Conservation (phyloP, 1,140 invertebrate genomes). For the Teleopsis dalmanni region DNA sequence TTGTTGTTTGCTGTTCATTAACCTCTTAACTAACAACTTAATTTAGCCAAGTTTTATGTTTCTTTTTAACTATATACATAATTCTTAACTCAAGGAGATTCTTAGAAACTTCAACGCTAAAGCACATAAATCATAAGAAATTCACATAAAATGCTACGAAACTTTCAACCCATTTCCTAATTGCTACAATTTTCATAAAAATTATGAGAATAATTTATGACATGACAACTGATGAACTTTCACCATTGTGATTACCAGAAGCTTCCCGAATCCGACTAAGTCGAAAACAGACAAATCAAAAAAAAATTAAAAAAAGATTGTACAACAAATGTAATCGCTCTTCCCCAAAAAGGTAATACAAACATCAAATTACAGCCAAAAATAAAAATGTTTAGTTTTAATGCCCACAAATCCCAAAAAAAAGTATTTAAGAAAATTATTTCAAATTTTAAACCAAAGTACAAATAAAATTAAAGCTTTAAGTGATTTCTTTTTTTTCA, state of each 20-base stretch:
- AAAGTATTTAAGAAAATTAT: too few species aligned
- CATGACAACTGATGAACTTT: constrained; percentile 9
- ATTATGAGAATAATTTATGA: constrained; percentile 2
- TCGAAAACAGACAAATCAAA: neutral
- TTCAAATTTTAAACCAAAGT: too few species aligned
- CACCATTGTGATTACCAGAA: neutral
- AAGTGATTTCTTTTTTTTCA: too few species aligned
- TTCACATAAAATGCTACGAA: neutral
- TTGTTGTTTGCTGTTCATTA: too few species aligned
- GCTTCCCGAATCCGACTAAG: neutral
- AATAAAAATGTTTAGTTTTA: neutral
- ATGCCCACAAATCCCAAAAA: neutral
- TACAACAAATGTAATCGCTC: neutral
- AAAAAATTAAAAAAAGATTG: neutral
- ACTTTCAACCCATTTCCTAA: constrained; percentile 3
- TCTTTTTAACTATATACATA: too few species aligned
- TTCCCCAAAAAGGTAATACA: constrained; percentile 1
- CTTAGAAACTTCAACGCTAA: too few species aligned
- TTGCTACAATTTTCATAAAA: constrained; percentile 7
- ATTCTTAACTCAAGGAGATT: too few species aligned
- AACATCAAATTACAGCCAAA: constrained; percentile 3
- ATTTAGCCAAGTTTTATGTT: too few species aligned
- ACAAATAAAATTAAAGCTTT: too few species aligned
- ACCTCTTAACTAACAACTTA: too few species aligned
- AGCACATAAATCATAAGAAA: too few species aligned